phyloP scores from a whole-genome alignment of 2,888 invertebrate species.

The Loripinus fragilis region DNA sequence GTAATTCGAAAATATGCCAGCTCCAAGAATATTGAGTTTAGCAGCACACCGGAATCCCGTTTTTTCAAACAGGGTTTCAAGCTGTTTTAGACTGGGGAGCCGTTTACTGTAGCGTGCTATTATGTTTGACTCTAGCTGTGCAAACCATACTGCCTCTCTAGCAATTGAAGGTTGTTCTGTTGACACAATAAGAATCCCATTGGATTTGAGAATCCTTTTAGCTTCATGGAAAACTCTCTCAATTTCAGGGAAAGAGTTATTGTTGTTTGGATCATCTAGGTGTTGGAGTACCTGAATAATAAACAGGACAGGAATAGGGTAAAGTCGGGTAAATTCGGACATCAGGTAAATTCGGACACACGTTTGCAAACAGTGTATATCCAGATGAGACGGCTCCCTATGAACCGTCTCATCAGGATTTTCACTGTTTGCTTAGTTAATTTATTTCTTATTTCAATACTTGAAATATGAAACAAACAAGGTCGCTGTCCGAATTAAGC shows the following conservation, averaged over 20 bases:
- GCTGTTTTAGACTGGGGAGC: background rate
- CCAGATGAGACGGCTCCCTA: too few relatives aligned
- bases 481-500: too few relatives aligned
- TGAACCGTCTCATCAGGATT: too few relatives aligned
- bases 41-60: background rate
- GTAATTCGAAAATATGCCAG: background rate
- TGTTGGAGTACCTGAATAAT: background rate
- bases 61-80: background rate
- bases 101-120: background rate
- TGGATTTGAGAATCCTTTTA: background rate
- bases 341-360: too few relatives aligned
- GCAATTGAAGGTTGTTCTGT: background rate
- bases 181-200: background rate
- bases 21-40: background rate
- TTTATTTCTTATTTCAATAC: too few relatives aligned
- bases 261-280: background rate
- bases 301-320: too few relatives aligned
- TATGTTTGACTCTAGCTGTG: background rate
- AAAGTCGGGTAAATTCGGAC: too few relatives aligned
- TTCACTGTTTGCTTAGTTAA: too few relatives aligned
- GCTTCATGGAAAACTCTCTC: background rate
- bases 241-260: background rate
- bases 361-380: too few relatives aligned
- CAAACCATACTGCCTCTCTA: background rate
- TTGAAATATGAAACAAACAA: too few relatives aligned